Evolutionary conservation across 2,797 vertebrate species (phyloP), one percentile per base, ranked within the genome.

Genomic region (Enteromius viviparus): DNA sequence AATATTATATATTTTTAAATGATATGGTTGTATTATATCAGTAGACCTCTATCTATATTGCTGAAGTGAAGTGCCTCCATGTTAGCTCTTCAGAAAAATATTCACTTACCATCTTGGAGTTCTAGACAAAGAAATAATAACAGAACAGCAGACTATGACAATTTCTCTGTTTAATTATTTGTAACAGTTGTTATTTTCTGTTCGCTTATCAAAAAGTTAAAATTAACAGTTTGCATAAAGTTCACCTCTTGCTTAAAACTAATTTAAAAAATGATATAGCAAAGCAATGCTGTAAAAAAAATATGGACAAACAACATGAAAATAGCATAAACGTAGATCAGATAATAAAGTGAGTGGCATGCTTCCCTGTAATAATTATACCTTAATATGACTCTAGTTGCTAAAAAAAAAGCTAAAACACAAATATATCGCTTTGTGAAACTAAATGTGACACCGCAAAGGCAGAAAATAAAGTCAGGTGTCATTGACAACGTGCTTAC

Each of bases 71-170:
- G 85, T 91, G 89, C 85, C 29, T 89, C 87, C 90, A 85, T 65
- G 7, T 81, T 87, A 71, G 89, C 90, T 89, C 90, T 92, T 93
- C 87, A 90, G 88, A 90, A 88, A 70, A 77, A 87, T 86, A 92
- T 89, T 92, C 91, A 95, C 94, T 95, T 94, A 95, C 95, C 95
- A 82, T 95, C 91, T 87, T 91, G 94, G 84, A 95, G 94, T 89
- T 94, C 94, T 95, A 94, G 84, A 91, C 80, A 89, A 89, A 90
- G 87, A 90, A 89, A 94, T 84, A 91, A 90, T 78, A 86, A 92
- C 89, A 92, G 78, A 89, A 93, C 88, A 93, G 88, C 83, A 92
- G 76, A 92, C 86, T 90, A 87, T 90, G 88, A 91, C 90, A 90
- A 80, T 87, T 87, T 89, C 82, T 90, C 81, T 84, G 75, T 53